Percentiles rank a stretch among this genome's conserved stretches.
These are phyloP conservation scores for Ondatra zibethicus DNA, from an alignment of 2,113 vertebrate species.

Conservation along the genomic window DNA sequence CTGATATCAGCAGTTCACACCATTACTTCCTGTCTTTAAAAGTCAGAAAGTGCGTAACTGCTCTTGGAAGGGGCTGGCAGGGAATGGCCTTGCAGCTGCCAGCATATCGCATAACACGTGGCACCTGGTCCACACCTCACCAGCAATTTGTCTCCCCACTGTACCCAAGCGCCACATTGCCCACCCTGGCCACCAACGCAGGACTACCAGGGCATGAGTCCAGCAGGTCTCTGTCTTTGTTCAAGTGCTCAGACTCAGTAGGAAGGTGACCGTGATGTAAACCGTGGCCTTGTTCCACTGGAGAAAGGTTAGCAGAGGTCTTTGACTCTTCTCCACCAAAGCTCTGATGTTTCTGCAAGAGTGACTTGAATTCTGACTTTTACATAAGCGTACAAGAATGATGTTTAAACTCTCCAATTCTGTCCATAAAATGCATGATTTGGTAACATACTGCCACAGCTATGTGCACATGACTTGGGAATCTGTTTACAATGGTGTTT, in stretches of 20 bases:
- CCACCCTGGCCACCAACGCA: too few species aligned
- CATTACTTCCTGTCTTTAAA: constrained; percentile 46
- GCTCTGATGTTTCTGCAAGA: neutral
- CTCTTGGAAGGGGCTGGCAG: neutral
- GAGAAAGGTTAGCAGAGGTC: neutral
- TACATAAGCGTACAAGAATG: neutral
- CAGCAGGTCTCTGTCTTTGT: neutral
- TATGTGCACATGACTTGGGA: neutral
- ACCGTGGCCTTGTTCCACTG: constrained; percentile 4
- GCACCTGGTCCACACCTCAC: neutral
- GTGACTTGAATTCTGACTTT: constrained; percentile 15
- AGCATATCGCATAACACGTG: neutral
- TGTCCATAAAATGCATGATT: neutral
- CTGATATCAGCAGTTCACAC: constrained; percentile 2
- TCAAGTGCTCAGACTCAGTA: neutral
- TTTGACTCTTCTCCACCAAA: neutral
- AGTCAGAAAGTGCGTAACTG: neutral
- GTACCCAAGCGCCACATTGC: neutral
- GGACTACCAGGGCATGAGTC: fast-evolving
- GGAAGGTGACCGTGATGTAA: neutral
- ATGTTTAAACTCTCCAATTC: neutral
- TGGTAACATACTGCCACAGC: neutral
- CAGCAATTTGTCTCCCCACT: neutral
- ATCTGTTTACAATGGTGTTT: constrained; percentile 15
- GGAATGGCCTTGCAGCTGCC: neutral